A percentile compares a stretch with the other conserved stretches of the same genome.
Conservation (phyloP, 2,113 vertebrate genomes). For the Pseudopipra pipra region DNA sequence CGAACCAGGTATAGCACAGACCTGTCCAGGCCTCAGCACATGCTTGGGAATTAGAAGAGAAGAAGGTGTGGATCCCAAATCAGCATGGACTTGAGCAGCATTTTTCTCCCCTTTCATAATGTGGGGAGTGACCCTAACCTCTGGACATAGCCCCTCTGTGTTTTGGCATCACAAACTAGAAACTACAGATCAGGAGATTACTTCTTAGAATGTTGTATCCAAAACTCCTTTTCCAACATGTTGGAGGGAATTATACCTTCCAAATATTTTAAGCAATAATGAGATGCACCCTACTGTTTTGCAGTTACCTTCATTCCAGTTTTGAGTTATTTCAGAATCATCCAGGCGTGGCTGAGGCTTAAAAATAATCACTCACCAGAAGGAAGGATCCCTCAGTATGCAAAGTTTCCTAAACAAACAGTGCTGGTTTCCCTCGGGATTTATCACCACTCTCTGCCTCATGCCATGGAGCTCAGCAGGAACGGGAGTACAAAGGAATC, state of each 20-base stretch:
- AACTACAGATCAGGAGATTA: background rate
- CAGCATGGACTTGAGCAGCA: background rate
- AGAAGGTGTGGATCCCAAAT: background rate
- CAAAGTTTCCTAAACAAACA: background rate
- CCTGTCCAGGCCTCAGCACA: background rate
- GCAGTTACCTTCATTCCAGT: background rate
- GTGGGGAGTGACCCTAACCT: background rate
- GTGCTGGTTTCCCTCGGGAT: background rate
- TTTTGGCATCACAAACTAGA: background rate
- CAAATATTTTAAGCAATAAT: background rate
- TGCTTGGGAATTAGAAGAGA: background rate
- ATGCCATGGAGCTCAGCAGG: background rate
- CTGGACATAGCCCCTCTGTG: background rate
- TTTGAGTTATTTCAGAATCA: background rate
- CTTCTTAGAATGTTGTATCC: background rate
- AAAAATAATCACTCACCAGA: background rate
- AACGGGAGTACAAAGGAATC: background rate
- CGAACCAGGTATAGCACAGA: fast-evolving
- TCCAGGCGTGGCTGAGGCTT: background rate
- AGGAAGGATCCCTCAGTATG: background rate
- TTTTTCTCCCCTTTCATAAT: background rate
- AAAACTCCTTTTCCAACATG: background rate
- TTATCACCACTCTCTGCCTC: background rate
- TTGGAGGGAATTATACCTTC: background rate
- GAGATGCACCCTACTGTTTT: background rate